Evolutionary conservation across 2,113 vertebrate species (phyloP).

Genomic region (Coptodon bakossiorum): DNA sequence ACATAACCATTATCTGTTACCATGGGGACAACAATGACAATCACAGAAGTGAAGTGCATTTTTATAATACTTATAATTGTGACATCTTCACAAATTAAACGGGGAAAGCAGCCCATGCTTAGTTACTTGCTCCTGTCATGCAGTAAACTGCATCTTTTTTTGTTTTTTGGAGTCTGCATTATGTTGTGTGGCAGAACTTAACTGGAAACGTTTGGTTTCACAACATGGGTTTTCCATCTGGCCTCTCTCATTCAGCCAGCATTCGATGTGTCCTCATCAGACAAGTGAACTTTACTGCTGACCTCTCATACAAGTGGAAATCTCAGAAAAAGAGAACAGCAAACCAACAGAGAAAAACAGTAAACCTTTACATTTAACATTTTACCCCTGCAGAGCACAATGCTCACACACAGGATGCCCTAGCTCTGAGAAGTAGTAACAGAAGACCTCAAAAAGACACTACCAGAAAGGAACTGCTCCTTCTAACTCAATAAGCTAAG

Average conservation of each 20-base stretch:
- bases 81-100: neutral
- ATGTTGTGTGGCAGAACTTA: neutral
- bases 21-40: neutral
- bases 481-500: neutral
- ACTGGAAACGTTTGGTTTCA: neutral
- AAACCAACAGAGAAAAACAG: neutral
- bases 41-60: neutral
- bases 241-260: neutral
- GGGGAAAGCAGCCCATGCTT: neutral
- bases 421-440: neutral
- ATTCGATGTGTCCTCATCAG: neutral
- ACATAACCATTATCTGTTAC: neutral
- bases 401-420: neutral
- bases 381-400: neutral
- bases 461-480: neutral
- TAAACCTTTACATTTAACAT: neutral
- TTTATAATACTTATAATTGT: neutral
- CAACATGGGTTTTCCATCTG: neutral
- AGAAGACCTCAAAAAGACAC: neutral
- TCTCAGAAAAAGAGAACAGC: neutral
- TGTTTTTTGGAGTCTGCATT: neutral
- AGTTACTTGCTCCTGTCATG: neutral
- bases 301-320: neutral
- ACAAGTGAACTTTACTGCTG: neutral
- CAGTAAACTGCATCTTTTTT: neutral